Evolutionary conservation across 2,113 vertebrate species (phyloP), one percentile per base, ranked within the genome.

Genomic region (Sminthopsis crassicaudata): DNA sequence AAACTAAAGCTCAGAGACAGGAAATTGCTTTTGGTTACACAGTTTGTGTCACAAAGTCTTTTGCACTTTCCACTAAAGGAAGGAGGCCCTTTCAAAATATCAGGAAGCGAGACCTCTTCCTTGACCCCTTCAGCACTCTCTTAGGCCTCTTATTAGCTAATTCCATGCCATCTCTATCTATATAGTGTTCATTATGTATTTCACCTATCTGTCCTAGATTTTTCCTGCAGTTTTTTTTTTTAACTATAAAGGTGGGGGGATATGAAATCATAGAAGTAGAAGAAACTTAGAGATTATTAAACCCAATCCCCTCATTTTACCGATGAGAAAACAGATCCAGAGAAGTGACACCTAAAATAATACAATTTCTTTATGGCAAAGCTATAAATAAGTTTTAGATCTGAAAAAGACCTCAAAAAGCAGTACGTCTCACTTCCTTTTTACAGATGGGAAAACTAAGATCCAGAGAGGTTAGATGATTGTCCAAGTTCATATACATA

Each of bases 391-490:
- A 12, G 30, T 14, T 36, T 67, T 67, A 67, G 30, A 36, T 12
- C 12, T 57, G 55, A 57, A 57, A 57, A 57, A 27, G 27, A 60
- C 57, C 2, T 60, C 10, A 30, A 10, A 60, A 60, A 60, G 11
- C 57, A 60, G 12, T 3, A 55, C 0, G 11, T 60, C 27, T 30
- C 0, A 0, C 25, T 57, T 67, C 91, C 1, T 3, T 76, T 91
- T 89, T 89, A 90, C 3, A 90, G 1, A 91, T 46, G 94, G 50
- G 92, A 89, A 97, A 55, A 8, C 60, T 84, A 27, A 94, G 11
- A 54, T 55, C 26, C 24, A 91, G 9, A 93, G 36, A 90, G 42
- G 8, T 2, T 76, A 67, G 24, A 5, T 25, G 50, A 95, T 91
- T 95, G 6, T 53, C 76, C 2, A 5, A 53, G 2, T 93, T 60